A percentile compares a stretch with the other conserved stretches of the same genome.
Conservation (phyloP, 64 coral and sea anemone genomes). For the Acropora tenuis region DNA sequence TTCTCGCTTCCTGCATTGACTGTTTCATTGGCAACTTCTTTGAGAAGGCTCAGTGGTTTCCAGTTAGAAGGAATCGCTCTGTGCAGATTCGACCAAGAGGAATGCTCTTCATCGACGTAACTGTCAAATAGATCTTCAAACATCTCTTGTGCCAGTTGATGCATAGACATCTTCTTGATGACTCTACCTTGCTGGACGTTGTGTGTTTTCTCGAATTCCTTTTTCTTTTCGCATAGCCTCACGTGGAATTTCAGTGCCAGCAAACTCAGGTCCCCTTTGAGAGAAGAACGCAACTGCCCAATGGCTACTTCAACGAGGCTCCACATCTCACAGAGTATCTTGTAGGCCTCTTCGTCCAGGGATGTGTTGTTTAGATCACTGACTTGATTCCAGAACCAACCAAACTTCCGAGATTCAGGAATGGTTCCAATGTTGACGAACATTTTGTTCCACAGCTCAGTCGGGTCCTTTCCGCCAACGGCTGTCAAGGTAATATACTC, state of each 20-base stretch:
- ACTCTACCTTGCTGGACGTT: not conserved
- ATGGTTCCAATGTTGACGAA: constrained; percentile 37
- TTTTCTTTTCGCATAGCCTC: constrained; percentile 10
- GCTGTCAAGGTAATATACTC: not conserved
- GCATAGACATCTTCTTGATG: not conserved
- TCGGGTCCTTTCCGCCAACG: constrained; percentile 22
- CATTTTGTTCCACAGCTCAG: constrained; percentile 35
- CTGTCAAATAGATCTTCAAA: not conserved
- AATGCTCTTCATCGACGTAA: not conserved
- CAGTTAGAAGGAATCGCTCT: constrained; percentile 9
- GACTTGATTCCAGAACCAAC: constrained; percentile 28
- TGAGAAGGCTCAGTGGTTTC: not conserved
- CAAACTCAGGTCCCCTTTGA: constrained; percentile 22
- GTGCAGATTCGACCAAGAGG: constrained; percentile 29
- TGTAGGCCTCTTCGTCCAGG: constrained; percentile 29
- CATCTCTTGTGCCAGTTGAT: constrained; percentile 12
- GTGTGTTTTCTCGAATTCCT: constrained; percentile 14
- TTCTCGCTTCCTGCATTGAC: constrained; percentile 4
- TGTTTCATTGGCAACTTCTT: constrained; percentile 9
- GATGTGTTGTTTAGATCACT: constrained; percentile 30
- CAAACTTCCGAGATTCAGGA: not conserved
- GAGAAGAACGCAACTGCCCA: not conserved
- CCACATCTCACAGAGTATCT: constrained; percentile 29
- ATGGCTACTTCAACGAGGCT: not conserved
- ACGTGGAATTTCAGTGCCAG: constrained; percentile 19